These are phyloP conservation scores for Xylocopa sonorina DNA, from an alignment of 1,140 invertebrate species.

Conservation along the genomic window DNA sequence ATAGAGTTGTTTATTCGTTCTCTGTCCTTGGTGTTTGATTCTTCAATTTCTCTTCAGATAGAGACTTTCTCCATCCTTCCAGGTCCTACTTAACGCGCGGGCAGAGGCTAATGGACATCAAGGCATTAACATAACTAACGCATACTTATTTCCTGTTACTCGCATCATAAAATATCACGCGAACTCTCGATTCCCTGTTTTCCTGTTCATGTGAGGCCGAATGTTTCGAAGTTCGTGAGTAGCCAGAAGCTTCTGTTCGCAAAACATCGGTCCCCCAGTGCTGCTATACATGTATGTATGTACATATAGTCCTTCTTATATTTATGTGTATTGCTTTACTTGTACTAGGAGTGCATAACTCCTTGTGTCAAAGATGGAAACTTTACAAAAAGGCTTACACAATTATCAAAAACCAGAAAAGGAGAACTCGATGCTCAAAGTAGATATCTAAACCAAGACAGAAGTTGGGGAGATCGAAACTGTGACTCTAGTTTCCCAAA, in stretches of 20 bases:
- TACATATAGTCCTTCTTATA: background rate
- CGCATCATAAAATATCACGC: slow-evolving; percentile 17
- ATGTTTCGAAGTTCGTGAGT: slow-evolving; percentile 34
- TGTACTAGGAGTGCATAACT: background rate
- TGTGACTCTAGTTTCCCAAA: no score
- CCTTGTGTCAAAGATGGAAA: no score
- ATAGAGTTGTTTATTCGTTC: slow-evolving; percentile 71
- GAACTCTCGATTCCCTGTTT: slow-evolving; percentile 42
- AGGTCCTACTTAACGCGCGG: no score
- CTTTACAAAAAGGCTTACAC: no score
- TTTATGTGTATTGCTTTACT: background rate
- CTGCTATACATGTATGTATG: background rate
- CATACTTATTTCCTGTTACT: slow-evolving; percentile 61
- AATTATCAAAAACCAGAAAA: no score
- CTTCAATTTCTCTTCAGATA: slow-evolving; percentile 18
- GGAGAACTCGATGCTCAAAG: no score
- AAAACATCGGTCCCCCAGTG: slow-evolving; percentile 9
- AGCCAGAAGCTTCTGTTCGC: slow-evolving; percentile 1
- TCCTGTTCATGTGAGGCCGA: slow-evolving; percentile 73
- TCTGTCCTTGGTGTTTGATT: slow-evolving; percentile 63
- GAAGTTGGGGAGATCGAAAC: no score
- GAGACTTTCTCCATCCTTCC: background rate
- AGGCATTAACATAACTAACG: slow-evolving; percentile 45
- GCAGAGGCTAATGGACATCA: background rate
- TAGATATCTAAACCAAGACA: no score